These are phyloP conservation scores for Cyphotilapia sp. DNA, from an alignment of 2,113 vertebrate genomes.

Conservation along the genomic window DNA sequence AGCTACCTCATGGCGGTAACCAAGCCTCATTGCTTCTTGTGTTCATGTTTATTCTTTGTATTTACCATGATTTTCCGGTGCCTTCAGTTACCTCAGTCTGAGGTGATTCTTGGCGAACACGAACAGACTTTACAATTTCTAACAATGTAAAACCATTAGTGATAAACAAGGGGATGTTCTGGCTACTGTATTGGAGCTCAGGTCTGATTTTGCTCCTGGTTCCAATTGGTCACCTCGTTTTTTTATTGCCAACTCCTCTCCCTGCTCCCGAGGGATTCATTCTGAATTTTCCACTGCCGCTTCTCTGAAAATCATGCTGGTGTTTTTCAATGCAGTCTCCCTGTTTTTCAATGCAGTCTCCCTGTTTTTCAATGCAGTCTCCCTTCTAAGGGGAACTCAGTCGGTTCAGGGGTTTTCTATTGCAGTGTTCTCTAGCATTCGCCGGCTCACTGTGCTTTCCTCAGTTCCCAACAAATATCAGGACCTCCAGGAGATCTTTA, in stretches of 20 bases:
- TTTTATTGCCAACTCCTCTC: background rate
- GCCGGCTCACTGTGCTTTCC: rapidly evolving
- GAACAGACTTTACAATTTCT: background rate
- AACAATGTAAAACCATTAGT: background rate
- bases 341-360: background rate
- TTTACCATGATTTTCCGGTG: background rate
- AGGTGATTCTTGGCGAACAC: background rate
- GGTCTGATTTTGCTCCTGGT: background rate
- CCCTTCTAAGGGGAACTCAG: background rate
- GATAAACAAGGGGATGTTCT: rapidly evolving
- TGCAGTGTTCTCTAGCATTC: rapidly evolving
- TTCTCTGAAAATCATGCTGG: background rate
- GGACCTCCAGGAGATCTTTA: background rate
- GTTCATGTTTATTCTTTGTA: background rate
- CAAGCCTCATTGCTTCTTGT: background rate
- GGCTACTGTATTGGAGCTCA: background rate
- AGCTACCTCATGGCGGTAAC: background rate
- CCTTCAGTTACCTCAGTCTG: background rate
- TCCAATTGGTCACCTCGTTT: rapidly evolving
- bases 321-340: background rate
- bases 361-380: background rate
- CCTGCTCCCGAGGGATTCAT: rapidly evolving
- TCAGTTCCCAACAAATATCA: background rate
- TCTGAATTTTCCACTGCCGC: background rate
- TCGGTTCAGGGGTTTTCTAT: background rate